These are phyloP conservation scores for Chironomus striatipennis DNA, from an alignment of 1,140 invertebrate genomes.

Conservation along the genomic window DNA sequence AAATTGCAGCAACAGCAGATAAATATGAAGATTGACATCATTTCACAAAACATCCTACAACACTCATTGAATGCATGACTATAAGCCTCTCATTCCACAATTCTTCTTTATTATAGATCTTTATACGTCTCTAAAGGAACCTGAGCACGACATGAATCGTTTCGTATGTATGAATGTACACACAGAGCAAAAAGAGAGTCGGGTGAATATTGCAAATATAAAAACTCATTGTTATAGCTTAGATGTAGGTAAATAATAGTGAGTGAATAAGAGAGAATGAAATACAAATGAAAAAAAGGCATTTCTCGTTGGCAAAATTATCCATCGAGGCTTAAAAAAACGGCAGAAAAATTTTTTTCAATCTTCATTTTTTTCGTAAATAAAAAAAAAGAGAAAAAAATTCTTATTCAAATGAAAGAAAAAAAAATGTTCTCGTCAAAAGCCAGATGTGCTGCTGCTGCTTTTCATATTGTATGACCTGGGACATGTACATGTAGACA, in stretches of 20 bases:
- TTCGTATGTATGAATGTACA: too few species aligned
- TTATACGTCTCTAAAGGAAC: not conserved
- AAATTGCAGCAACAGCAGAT: too few species aligned
- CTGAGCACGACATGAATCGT: not conserved
- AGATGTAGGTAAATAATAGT: slow-evolving; percentile 16
- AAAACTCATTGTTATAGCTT: not conserved
- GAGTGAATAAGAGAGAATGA: too few species aligned
- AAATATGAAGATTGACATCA: not conserved
- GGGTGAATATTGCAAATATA: not conserved
- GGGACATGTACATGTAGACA: not conserved
- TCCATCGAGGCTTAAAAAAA: slow-evolving; percentile 20
- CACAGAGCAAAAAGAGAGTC: too few species aligned
- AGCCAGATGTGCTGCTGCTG: not conserved
- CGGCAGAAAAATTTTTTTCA: not conserved
- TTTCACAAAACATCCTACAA: not conserved
- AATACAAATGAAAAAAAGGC: too few species aligned
- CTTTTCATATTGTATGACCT: slow-evolving; percentile 7
- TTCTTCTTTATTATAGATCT: not conserved
- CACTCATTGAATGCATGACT: not conserved
- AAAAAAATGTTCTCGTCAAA: not conserved
- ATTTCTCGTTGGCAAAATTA: not conserved
- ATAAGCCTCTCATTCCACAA: not conserved
- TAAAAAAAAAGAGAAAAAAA: too few species aligned
- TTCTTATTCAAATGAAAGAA: too few species aligned
- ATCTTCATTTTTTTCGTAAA: not conserved